Percentiles rank a stretch among this genome's conserved stretches.
phyloP scores from a whole-genome alignment of 2,888 invertebrate species.

The Antheraea assamensis region DNA sequence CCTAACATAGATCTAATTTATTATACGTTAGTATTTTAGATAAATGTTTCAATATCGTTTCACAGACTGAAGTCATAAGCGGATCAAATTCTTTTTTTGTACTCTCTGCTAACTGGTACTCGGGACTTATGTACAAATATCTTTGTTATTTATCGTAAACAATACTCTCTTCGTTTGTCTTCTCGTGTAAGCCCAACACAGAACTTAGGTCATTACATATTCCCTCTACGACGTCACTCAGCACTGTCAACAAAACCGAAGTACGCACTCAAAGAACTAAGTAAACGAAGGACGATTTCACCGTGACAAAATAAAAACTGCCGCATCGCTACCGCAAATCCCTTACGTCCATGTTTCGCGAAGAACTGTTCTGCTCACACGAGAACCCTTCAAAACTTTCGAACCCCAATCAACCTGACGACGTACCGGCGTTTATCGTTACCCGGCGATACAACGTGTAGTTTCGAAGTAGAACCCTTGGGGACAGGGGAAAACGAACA shows the following conservation, averaged over 20 bases:
- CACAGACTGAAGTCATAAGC: too few relatives aligned
- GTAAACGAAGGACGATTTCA: not conserved
- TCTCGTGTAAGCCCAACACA: not conserved
- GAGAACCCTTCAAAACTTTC: slow-evolving; percentile 32
- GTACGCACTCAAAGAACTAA: not conserved
- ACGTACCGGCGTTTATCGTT: slow-evolving; percentile 33
- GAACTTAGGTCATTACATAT: not conserved
- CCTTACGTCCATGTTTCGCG: slow-evolving; percentile 23
- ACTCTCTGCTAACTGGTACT: too few relatives aligned
- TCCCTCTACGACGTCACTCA: slow-evolving; percentile 10
- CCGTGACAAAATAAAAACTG: slow-evolving; percentile 4
- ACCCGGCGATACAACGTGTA: slow-evolving; percentile 25
- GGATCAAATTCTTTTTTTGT: too few relatives aligned
- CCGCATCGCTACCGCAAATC: slow-evolving; percentile 18
- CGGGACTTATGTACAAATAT: too few relatives aligned
- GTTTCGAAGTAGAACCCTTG: slow-evolving; percentile 20
- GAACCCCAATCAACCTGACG: slow-evolving; percentile 39
- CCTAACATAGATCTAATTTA: too few relatives aligned
- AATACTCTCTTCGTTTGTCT: not conserved
- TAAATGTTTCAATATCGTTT: too few relatives aligned
- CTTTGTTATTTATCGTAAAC: not conserved
- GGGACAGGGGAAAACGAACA: slow-evolving; percentile 23
- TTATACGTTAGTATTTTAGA: too few relatives aligned
- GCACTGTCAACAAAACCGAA: not conserved
- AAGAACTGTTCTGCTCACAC: slow-evolving; percentile 23